These are phyloP conservation scores for Coregonus suidteri DNA, from an alignment of 2,797 vertebrate species.

Conservation along the genomic window DNA sequence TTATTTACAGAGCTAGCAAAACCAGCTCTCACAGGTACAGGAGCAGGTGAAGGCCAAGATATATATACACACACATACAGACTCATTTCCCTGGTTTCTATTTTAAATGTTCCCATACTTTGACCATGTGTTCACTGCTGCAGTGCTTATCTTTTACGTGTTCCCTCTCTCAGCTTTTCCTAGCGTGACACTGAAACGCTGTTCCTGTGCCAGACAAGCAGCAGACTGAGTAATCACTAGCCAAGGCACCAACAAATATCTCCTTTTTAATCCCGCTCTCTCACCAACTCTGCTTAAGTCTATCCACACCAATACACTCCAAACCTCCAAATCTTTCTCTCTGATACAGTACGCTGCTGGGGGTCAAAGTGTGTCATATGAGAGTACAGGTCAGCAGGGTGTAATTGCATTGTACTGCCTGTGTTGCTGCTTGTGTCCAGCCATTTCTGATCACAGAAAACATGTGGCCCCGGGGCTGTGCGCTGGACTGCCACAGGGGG, in stretches of 20 bases:
- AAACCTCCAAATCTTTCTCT: not conserved
- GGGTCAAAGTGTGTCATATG: not conserved
- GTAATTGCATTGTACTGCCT: not conserved
- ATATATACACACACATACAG: conserved; percentile 16
- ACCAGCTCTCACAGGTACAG: conserved; percentile 9
- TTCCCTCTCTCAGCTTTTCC: not conserved
- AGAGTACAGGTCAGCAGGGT: not conserved
- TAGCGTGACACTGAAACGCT: conserved; percentile 6
- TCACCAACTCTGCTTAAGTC: not conserved
- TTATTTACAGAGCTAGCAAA: conserved; percentile 26
- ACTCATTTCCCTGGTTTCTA: not conserved
- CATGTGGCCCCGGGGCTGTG: conserved; percentile 56
- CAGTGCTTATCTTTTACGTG: not conserved
- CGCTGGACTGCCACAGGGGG: conserved; percentile 63
- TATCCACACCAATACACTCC: not conserved
- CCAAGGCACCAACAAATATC: not conserved
- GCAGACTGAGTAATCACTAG: not conserved
- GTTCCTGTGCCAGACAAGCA: conserved; percentile 17
- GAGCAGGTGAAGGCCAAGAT: conserved; percentile 13
- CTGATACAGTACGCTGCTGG: not conserved
- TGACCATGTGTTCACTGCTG: conserved; percentile 19
- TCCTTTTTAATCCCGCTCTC: not conserved
- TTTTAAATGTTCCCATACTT: conserved; percentile 6
- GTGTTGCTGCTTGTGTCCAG: conserved; percentile 18
- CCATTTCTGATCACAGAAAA: conserved; percentile 66